A percentile compares a stretch with the other conserved stretches of the same genome.
These are phyloP conservation scores for Ditylenchus weischeri DNA, from an alignment of 2,888 invertebrate genomes.

Conservation along the genomic window DNA sequence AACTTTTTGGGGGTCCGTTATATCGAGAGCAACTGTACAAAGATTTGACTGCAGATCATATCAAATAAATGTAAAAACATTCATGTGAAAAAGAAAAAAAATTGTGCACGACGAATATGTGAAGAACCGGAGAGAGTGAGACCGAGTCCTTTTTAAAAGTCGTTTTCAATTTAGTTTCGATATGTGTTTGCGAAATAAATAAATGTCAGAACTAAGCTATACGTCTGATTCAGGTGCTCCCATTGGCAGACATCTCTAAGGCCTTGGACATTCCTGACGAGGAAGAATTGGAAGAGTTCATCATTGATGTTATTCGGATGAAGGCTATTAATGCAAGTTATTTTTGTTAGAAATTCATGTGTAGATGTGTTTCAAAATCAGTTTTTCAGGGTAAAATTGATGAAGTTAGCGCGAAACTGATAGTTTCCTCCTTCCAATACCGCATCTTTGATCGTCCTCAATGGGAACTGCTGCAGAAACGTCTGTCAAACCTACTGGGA, in stretches of 20 bases:
- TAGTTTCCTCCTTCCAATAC: conserved; percentile 47
- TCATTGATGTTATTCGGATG: conserved; percentile 75
- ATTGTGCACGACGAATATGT: too few relatives aligned
- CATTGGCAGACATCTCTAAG: conserved; percentile 80
- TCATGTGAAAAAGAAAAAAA: too few relatives aligned
- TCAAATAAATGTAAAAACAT: too few relatives aligned
- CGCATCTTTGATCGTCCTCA: conserved; percentile 51
- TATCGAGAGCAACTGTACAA: too few relatives aligned
- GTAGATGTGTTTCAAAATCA: not conserved
- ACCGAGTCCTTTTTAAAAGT: too few relatives aligned
- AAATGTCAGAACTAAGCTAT: too few relatives aligned
- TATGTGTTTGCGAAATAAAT: too few relatives aligned
- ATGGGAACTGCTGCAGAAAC: conserved; percentile 45
- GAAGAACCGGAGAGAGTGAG: too few relatives aligned
- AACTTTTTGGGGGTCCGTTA: too few relatives aligned
- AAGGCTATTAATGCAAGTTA: conserved; percentile 51
- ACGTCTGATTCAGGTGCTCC: conserved; percentile 68
- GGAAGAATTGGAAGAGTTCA: conserved; percentile 88
- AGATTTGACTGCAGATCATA: too few relatives aligned
- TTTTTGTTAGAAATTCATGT: not conserved
- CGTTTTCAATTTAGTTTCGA: too few relatives aligned
- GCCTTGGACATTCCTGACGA: conserved; percentile 77
- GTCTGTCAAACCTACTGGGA: conserved; percentile 42
- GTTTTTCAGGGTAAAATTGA: conserved; percentile 56
- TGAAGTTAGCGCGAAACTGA: conserved; percentile 44